phyloP scores from a whole-genome alignment of 1,140 invertebrate species.

The Halyomorpha halys region DNA sequence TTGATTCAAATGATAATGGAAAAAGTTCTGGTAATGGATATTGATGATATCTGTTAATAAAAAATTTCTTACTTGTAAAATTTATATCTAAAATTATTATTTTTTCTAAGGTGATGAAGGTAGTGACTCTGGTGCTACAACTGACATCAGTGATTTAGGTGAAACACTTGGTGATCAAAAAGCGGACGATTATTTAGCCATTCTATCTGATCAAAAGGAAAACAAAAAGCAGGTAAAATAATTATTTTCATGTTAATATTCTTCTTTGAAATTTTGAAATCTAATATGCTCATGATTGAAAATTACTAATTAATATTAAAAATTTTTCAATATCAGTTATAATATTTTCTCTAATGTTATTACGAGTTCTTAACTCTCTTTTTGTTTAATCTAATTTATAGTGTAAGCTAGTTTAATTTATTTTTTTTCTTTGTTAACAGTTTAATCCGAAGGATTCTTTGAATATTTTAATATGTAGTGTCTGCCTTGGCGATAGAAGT shows the following conservation, averaged over 20 bases:
- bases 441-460: slow-evolving; percentile 37
- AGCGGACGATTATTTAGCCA: background rate
- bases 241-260: background rate
- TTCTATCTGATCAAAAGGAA: background rate
- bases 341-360: too few relatives aligned
- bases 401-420: background rate
- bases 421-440: slow-evolving; percentile 14
- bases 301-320: too few relatives aligned
- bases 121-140: slow-evolving; percentile 34
- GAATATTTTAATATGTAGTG: slow-evolving; percentile 71
- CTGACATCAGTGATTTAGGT: slow-evolving; percentile 1
- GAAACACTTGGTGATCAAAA: slow-evolving; percentile 38
- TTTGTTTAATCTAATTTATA: background rate
- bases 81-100: background rate
- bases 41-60: background rate
- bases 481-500: slow-evolving; percentile 84
- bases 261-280: too few relatives aligned
- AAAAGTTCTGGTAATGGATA: slow-evolving; percentile 20
- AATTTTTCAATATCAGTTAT: too few relatives aligned
- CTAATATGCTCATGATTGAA: too few relatives aligned
- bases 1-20: slow-evolving; percentile 40
- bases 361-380: too few relatives aligned
- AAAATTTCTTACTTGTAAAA: background rate
- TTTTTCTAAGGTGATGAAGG: slow-evolving; percentile 36
- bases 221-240: slow-evolving; percentile 4